Evolutionary conservation across 2,888 invertebrate genomes (phyloP), one percentile per base, ranked within the genome.

Genomic region (Pterobdella sp.): DNA sequence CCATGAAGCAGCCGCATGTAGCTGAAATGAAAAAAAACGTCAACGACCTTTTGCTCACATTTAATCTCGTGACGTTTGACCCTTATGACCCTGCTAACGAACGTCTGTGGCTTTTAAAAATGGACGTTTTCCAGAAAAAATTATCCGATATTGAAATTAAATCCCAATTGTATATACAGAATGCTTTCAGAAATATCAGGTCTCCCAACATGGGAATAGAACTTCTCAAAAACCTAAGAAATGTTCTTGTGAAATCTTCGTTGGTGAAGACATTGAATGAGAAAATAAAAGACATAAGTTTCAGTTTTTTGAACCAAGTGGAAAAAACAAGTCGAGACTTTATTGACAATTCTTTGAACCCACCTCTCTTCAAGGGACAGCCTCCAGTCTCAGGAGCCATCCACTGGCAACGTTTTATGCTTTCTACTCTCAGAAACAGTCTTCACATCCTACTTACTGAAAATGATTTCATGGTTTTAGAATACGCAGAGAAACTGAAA

Each of bases 61-160:
- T 72, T 31, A 60, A 67, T 22, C 88, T 89, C 76, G 88, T 92
- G 0, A 91, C 90, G 80, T 94, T 92, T 82, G 91, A 94, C 80
- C 88, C 93, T 14, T 94, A 91, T 81, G 87, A 88, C 37, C 88
- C 88, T 73, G 88, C 89, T 75, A 90, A 91, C 78, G 89, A 89
- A 80, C 90, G 91, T 80, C 90, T 91, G 80, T 94, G 94, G 94
- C 90, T 91, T 76, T 90, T 90, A 0, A 88, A 92, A 0, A 89
- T 93, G 86, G 87, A 86, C 0, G 88, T 88, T 76, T 92, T 94
- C 81, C 88, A 90, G 83, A 87, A 86, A 35, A 90, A 91, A 80
- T 90, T 93, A 1, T 76, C 78, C 29, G 86, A 86, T 76, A 85
- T 94, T 42, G 94, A 94, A 81, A 87, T 88, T 2, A 91, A 93